Base-by-base conservation (phyloP, 1,140 invertebrate species). In the Papilio helenus region DNA sequence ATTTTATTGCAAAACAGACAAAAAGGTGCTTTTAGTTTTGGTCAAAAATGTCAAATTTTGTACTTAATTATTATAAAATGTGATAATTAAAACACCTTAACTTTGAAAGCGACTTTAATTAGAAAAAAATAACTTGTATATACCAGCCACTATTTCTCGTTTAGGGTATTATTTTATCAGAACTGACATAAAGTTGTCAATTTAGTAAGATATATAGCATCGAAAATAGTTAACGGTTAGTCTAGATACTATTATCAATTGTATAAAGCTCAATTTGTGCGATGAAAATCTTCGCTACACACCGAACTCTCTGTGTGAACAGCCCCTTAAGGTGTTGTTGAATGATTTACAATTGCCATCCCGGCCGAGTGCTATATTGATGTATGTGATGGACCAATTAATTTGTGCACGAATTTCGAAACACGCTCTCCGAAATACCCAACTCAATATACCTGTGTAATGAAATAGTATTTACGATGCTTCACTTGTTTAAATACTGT, bases 1-100 rank as follows among this genome's bases (percentile, higher is more conserved):
- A 74, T 74, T 74, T 74, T 46, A 23, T 74, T 68, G 61, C 26
- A 49, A 74, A 49, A 74, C 12, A 74, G 44, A 26, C 44, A 46
- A 46, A 74, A 74, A 74, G 44, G 3, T 7, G 14, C 26, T 16
- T 16, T 29, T n/a, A 68, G 61, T 68, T 68, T 68, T 68, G 26
- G 23, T 74, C 20, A 74, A 74, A 51, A 74, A 16, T 51, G 72
- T 16, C 39, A 49, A 51, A 26, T 51, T 46, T 74, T 23, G 23
- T 73, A 46, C 39, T 18, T 73, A 42, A 42, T 42, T 44, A 42
- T 73, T 73, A 46, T 73, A 44, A 73, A 46, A 73, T 44, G 44
- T 73, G 72, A 23, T 68, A 68, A 68, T 68, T 68, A 68, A 68
- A 68, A 29, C 61, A 68, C 61, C 3, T 10, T 29, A 16, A 16